phyloP scores from a whole-genome alignment of 1,140 invertebrate genomes.

The Lycorma delicatula region DNA sequence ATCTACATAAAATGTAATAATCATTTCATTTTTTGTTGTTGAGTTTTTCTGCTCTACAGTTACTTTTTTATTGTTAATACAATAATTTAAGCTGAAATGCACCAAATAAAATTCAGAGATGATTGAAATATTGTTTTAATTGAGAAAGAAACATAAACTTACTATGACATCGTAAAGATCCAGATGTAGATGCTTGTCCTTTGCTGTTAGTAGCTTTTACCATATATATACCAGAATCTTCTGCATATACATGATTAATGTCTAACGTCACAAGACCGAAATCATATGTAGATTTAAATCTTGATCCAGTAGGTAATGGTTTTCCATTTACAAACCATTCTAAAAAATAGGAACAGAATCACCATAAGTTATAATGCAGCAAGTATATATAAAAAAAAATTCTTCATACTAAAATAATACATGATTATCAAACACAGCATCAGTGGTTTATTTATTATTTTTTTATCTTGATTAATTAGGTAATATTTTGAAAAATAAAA shows the following conservation, averaged over 20 bases:
- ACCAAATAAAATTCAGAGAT: background rate
- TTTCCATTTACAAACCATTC: slow-evolving; percentile 87
- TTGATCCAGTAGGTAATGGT: slow-evolving; percentile 64
- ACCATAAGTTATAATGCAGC: background rate
- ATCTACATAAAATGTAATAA: too few relatives aligned
- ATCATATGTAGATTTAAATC: slow-evolving; percentile 78
- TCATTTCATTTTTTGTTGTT: too few relatives aligned
- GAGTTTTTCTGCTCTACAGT: background rate
- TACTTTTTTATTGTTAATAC: background rate
- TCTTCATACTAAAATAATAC: background rate
- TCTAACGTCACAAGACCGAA: slow-evolving; percentile 83
- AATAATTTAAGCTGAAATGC: background rate
- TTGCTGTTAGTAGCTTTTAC: slow-evolving; percentile 88
- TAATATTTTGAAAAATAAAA: too few relatives aligned
- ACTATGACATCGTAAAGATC: slow-evolving; percentile 70
- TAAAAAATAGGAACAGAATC: slow-evolving; percentile 20
- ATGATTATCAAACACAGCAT: too few relatives aligned
- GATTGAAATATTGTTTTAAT: too few relatives aligned
- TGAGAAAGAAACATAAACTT: slow-evolving; percentile 23
- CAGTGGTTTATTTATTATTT: too few relatives aligned
- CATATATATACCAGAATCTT: slow-evolving; percentile 85
- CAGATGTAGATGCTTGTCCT: slow-evolving; percentile 78
- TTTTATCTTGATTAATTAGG: too few relatives aligned
- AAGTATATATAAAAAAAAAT: background rate
- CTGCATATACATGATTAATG: slow-evolving; percentile 68